Evolutionary conservation across 1,140 invertebrate genomes (phyloP), one percentile per base, ranked within the genome.

Genomic region (Lanistes nyassanus): DNA sequence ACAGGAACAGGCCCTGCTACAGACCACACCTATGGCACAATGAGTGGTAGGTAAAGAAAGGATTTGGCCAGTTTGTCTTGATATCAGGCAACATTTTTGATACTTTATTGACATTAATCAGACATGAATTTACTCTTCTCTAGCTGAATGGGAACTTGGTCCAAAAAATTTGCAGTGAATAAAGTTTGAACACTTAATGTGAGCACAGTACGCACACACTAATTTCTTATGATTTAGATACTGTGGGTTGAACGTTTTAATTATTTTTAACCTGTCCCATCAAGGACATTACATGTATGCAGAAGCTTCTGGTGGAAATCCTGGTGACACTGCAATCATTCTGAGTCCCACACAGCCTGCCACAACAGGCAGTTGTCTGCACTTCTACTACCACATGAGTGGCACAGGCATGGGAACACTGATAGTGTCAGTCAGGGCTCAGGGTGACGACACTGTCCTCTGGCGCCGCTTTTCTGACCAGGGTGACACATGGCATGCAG

Each of bases 321-420:
- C 69, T 37, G 87, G 86, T 31, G 82, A 89, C 60, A 84, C 71
- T 47, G 88, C 88, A 13, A 75, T 84, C n/a, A 75, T 87, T 31
- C 66, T 85, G 42, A 80, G 79, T 19, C 80, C 82, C 21, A 60
- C 60, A 9, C 81, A 85, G 58, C 79, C 75, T 36, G 75, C 82
- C 31, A 84, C 83, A 19, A 68, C 68, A 42, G 81, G 80, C 13
- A 75, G 76, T 34, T 87, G 86, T 69, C 55, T 87, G 34, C 80
- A 70, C 16, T 94, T 95, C 85, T 95, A 91, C 90, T 93, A 90
- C 81, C 94, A 95, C 83, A 95, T 95, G 94, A 94, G 91, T 81
- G 94, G 94, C 26, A 36, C 19, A 2, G 77, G 78, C 34, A 84
- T 84, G 19, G 87, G 87, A 42, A 80, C 84, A 16, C 70, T 87